phyloP scores from a whole-genome alignment of 2,888 invertebrate genomes.

The Hecatera dysodea region DNA sequence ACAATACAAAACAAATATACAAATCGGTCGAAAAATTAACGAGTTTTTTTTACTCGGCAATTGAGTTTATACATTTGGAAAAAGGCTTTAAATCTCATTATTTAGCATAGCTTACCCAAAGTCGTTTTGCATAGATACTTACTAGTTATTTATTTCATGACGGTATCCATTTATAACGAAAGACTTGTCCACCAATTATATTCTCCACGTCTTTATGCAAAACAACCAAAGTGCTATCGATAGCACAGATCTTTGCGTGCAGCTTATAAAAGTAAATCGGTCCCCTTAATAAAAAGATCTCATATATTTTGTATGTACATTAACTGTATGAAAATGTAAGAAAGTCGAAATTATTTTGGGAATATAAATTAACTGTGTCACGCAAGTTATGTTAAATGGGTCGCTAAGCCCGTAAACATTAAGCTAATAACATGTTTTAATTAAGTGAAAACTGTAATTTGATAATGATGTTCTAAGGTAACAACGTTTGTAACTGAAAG shows the following conservation, averaged over 20 bases:
- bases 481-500: neutral
- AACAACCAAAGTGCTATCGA: slow-evolving; percentile 23
- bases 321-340: slow-evolving; percentile 12
- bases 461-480: neutral
- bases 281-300: slow-evolving; percentile 15
- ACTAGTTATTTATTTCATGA: neutral
- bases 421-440: slow-evolving; percentile 28
- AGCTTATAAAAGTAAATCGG: slow-evolving; percentile 24
- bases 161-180: neutral
- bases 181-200: neutral
- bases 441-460: slow-evolving; percentile 24
- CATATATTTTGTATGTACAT: slow-evolving; percentile 21
- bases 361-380: slow-evolving; percentile 29
- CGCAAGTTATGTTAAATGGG: slow-evolving; percentile 42
- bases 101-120: neutral
- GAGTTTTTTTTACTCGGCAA: no score
- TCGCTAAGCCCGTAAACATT: slow-evolving; percentile 25
- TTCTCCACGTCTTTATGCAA: slow-evolving; percentile 4
- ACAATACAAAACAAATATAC: no score
- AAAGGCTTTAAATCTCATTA: neutral
- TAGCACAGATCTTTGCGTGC: slow-evolving; percentile 39
- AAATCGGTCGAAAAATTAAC: no score
- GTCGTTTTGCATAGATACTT: neutral
- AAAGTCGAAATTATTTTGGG: slow-evolving; percentile 27
- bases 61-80: no score